These are phyloP conservation scores for Lagria hirta DNA, from an alignment of 2,888 invertebrate genomes.

Conservation along the genomic window DNA sequence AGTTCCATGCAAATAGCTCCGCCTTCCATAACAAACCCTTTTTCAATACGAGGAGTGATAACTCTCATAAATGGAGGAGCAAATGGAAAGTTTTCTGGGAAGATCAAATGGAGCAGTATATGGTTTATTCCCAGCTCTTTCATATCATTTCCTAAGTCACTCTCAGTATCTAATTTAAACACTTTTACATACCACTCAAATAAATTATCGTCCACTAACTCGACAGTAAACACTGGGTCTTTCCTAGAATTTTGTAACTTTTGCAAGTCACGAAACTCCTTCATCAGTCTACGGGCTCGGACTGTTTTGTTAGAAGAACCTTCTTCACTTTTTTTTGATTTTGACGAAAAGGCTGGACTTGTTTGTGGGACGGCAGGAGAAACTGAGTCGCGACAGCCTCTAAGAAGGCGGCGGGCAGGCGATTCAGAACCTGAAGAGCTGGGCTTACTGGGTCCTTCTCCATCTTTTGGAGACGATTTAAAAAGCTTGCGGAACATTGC, in stretches of 20 bases:
- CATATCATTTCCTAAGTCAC: constrained; percentile 80
- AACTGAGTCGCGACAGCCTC: constrained; percentile 50
- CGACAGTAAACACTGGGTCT: constrained; percentile 80
- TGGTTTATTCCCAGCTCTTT: constrained; percentile 71
- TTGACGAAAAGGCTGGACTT: constrained; percentile 47
- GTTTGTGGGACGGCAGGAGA: constrained; percentile 46
- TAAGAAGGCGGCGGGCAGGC: constrained; percentile 48
- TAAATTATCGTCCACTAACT: constrained; percentile 81
- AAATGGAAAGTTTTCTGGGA: constrained; percentile 88
- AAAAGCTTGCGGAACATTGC: constrained; percentile 79
- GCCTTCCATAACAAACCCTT: constrained; percentile 87
- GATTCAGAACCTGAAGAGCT: constrained; percentile 53
- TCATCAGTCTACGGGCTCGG: constrained; percentile 80
- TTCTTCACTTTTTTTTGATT: constrained; percentile 44
- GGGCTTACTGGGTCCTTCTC: constrained; percentile 59
- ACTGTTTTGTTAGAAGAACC: constrained; percentile 63
- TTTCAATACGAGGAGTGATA: constrained; percentile 64
- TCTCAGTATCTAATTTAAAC: constrained; percentile 80
- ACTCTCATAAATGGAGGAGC: constrained; percentile 79
- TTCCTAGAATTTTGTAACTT: constrained; percentile 67
- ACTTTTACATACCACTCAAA: constrained; percentile 87
- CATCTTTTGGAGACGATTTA: constrained; percentile 68
- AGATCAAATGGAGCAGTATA: constrained; percentile 77
- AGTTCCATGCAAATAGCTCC: constrained; percentile 90
- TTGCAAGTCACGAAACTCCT: constrained; percentile 80